Base-by-base conservation (phyloP, 2,888 invertebrate species). In the Megaustenia siamemsis region DNA sequence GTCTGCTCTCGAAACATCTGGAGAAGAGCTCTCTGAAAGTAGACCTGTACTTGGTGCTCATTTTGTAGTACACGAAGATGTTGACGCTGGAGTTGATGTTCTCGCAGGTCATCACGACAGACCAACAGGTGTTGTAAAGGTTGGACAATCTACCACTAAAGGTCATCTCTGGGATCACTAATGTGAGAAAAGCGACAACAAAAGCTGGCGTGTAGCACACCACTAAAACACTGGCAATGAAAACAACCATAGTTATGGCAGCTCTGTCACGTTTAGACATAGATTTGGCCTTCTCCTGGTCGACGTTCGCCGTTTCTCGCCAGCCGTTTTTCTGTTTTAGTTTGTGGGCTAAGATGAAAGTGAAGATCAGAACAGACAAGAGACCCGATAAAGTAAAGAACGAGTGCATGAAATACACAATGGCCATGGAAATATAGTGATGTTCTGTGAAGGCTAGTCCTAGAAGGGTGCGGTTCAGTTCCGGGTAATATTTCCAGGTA, bases 11-110 rank as follows among this genome's bases (percentile, higher is more conserved):
- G n/a, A n/a, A n/a, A 32, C 63, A 63, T 28, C 63, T 32, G 8
- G 43, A 0, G 45, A 71, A 43, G 2, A 71, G 24, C 2, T 8
- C n/a, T n/a, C n/a, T 10, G 28, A 71, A 71, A 15, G 43, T 71
- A 2, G 21, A 15, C n/a, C 71, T 71, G 43, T 71, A 71, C 45
- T 71, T 71, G 0, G 71, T 43, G 10, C 71, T 71, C 71, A 71
- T 71, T n/a, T 71, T 71, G 2, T 43, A 45, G 35, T 71, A 71
- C 43, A 71, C 24, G 71, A 71, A 71, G 28, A 71, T 71, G 45
- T 71, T 71, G 6, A 71, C 71, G 24, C 71, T 71, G 12, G 71
- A 71, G 6, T 71, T 71, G 28, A 71, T 45, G 10, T 43, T 71
- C 15, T 71, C 71, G 12, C 3, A 43, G 0, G 45, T 8, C 5